Conservation (phyloP, 2,797 vertebrate genomes). For the Novumbra hubbsi region DNA sequence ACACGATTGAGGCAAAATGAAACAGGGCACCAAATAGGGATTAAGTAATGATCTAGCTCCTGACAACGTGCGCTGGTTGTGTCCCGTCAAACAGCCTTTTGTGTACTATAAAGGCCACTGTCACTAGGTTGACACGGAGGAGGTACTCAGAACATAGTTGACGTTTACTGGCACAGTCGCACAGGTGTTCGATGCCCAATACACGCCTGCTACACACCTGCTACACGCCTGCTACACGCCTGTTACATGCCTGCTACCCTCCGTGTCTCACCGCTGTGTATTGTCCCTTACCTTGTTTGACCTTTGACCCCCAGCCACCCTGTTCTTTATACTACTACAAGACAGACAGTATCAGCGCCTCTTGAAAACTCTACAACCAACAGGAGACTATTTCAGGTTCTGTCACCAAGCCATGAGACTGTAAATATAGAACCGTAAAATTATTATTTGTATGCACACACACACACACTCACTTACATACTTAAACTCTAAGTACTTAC, state of each 20-base stretch:
- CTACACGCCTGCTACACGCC: neutral
- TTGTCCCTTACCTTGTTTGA: neutral
- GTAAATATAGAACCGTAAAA: too few relatives aligned
- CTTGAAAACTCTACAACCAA: too few relatives aligned
- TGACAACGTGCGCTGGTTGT: conserved; percentile 27
- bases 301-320: too few relatives aligned
- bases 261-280: neutral
- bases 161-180: conserved; percentile 27
- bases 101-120: conserved; percentile 52
- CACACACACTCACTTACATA: too few relatives aligned
- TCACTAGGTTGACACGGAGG: conserved; percentile 41
- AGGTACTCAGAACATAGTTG: conserved; percentile 39
- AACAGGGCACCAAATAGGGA: neutral
- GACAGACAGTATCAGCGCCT: too few relatives aligned
- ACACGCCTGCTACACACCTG: neutral
- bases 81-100: conserved; percentile 58
- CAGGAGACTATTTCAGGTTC: too few relatives aligned
- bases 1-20: conserved; percentile 34
- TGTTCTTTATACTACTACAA: too few relatives aligned
- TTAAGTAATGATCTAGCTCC: conserved; percentile 52
- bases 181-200: conserved; percentile 36
- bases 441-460: too few relatives aligned
- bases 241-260: neutral
- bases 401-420: too few relatives aligned
- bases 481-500: too few relatives aligned